Percentiles rank a stretch among this genome's conserved stretches.
These are phyloP conservation scores for Drosophila meridionalis DNA, from an alignment of 2,888 invertebrate genomes.

Conservation along the genomic window DNA sequence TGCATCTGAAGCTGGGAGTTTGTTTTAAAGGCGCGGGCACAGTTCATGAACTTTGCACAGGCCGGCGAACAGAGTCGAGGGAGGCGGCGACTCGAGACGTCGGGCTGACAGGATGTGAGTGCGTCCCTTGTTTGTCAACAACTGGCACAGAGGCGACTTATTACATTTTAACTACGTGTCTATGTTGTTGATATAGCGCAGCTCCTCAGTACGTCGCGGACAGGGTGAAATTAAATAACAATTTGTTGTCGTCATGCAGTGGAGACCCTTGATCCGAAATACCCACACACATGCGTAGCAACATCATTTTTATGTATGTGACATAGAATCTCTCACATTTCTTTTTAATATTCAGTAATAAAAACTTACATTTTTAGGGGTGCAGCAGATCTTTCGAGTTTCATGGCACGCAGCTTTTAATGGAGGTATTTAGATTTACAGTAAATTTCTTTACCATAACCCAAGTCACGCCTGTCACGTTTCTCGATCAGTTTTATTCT, in stretches of 20 bases:
- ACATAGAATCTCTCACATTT: slow-evolving; percentile 12
- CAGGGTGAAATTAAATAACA: slow-evolving; percentile 53
- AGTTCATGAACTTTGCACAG: slow-evolving; percentile 73
- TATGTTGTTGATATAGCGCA: slow-evolving; percentile 31
- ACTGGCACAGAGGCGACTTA: slow-evolving; percentile 54
- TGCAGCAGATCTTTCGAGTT: not conserved
- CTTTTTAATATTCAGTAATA: slow-evolving; percentile 15
- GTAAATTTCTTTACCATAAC: not conserved
- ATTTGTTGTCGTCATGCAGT: slow-evolving; percentile 40
- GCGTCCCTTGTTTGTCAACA: slow-evolving; percentile 77
- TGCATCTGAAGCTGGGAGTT: slow-evolving; percentile 18
- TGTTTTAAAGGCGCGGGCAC: slow-evolving; percentile 25
- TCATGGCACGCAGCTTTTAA: not conserved
- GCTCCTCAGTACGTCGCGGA: slow-evolving; percentile 32
- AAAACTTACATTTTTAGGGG: slow-evolving; percentile 6
- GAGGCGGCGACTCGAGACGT: slow-evolving; percentile 23
- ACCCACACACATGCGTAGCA: not conserved
- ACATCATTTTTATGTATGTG: slow-evolving; percentile 16
- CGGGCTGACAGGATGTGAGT: slow-evolving; percentile 68
- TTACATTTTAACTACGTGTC: slow-evolving; percentile 65
- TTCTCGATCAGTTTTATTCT: slow-evolving; percentile 8
- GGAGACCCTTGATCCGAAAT: slow-evolving; percentile 5
- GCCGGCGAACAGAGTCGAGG: not conserved
- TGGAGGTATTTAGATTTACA: not conserved
- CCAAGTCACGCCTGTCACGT: slow-evolving; percentile 10